These are phyloP conservation scores for Acheta domesticus DNA, from an alignment of 2,888 invertebrate species.

Conservation along the genomic window DNA sequence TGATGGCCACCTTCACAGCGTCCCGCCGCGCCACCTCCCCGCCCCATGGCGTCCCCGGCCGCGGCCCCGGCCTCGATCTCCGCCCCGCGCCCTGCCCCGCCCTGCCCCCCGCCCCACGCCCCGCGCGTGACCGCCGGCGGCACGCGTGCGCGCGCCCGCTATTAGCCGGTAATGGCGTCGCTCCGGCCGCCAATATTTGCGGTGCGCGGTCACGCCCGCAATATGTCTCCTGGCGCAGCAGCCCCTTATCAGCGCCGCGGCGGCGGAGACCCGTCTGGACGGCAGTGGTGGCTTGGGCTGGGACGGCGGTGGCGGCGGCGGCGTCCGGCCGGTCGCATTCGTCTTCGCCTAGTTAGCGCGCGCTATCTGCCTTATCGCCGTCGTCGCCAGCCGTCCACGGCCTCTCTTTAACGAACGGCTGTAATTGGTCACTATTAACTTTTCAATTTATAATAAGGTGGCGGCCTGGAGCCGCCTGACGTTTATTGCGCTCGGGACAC, in stretches of 20 bases:
- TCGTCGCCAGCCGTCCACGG: not conserved
- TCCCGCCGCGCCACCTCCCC: too few relatives aligned
- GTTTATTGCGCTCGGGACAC: slow-evolving; percentile 11
- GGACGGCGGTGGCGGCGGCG: too few relatives aligned
- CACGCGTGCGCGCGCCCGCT: not conserved
- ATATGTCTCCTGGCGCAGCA: not conserved
- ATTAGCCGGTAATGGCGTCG: not conserved
- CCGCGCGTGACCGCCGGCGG: slow-evolving; percentile 3
- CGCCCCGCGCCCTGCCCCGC: too few relatives aligned
- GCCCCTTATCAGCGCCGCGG: not conserved
- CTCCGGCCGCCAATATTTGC: too few relatives aligned
- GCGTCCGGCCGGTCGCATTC: not conserved
- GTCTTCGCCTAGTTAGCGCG: slow-evolving; percentile 1
- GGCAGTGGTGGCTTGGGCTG: too few relatives aligned
- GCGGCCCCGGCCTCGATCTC: too few relatives aligned
- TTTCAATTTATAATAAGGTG: slow-evolving; percentile 6
- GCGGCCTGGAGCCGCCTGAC: not conserved
- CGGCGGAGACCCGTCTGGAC: not conserved
- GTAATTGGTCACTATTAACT: slow-evolving; percentile 18
- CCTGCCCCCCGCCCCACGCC: not conserved
- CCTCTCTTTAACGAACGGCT: slow-evolving; percentile 3
- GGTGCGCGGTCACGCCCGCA: not conserved
- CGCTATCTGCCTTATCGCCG: slow-evolving; percentile 4
- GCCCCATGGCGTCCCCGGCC: too few relatives aligned
- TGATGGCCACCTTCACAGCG: too few relatives aligned